These are phyloP conservation scores for Aphelocoma californica DNA, from an alignment of 2,797 vertebrate species.

Conservation along the genomic window DNA sequence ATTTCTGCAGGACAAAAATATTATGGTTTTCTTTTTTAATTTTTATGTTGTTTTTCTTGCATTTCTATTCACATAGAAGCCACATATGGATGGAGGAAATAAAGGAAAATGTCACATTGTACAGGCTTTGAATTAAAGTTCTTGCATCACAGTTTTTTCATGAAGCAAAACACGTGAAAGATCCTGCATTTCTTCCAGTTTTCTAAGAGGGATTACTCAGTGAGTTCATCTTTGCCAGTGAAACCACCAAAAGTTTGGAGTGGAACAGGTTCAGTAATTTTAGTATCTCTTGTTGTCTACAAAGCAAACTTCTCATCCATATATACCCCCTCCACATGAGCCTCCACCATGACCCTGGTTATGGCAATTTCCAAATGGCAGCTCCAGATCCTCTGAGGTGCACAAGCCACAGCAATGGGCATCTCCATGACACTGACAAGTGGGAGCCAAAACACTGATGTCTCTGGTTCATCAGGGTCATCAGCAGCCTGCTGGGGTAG, in stretches of 20 bases:
- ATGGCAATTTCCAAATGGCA: not conserved
- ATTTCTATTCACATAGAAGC: not conserved
- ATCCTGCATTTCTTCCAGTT: not conserved
- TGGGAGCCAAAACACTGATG: accelerated
- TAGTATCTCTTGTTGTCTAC: not conserved
- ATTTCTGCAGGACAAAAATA: constrained; percentile 40
- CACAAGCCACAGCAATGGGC: accelerated
- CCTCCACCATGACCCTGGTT: accelerated
- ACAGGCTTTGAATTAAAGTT: not conserved
- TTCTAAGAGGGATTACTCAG: not conserved
- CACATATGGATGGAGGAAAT: not conserved
- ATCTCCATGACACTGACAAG: not conserved
- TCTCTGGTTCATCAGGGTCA: not conserved
- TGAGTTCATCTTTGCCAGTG: not conserved
- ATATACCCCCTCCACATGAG: not conserved
- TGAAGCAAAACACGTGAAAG: not conserved
- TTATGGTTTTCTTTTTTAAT: constrained; percentile 16
- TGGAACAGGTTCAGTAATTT: not conserved
- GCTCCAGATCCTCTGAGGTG: not conserved
- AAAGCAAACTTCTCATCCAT: not conserved
- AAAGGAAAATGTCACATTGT: not conserved
- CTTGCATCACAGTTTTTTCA: not conserved
- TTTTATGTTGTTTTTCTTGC: not conserved
- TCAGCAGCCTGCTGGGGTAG: not conserved
- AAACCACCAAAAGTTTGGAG: not conserved